These are phyloP conservation scores for Saccopteryx bilineata DNA, from an alignment of 2,113 vertebrate genomes.

Conservation along the genomic window DNA sequence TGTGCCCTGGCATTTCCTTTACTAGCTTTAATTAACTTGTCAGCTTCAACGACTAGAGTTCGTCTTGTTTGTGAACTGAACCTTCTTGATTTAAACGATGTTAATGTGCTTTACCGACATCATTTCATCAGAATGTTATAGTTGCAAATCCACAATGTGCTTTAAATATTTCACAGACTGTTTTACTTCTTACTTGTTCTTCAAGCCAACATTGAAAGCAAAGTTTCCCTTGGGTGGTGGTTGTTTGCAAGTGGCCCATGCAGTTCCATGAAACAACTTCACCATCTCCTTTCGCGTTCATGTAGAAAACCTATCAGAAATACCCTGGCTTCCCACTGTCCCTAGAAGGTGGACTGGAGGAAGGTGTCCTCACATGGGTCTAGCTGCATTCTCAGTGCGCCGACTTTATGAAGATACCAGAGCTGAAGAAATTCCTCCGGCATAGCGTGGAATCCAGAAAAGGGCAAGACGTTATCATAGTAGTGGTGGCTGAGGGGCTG, in stretches of 20 bases:
- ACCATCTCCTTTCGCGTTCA: slow-evolving; percentile 71
- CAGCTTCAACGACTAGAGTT: neutral
- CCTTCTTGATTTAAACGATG: neutral
- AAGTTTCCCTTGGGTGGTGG: neutral
- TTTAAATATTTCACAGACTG: slow-evolving; percentile 58
- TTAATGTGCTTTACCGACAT: neutral
- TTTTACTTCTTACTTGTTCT: slow-evolving; percentile 70
- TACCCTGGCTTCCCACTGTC: neutral
- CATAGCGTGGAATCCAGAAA: slow-evolving; percentile 96
- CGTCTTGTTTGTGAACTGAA: neutral
- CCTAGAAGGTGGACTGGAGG: slow-evolving; percentile 76
- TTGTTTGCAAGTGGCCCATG: slow-evolving; percentile 55
- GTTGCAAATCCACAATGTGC: slow-evolving; percentile 26
- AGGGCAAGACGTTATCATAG: slow-evolving; percentile 96
- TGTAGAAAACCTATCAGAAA: slow-evolving; percentile 78
- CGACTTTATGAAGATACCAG: slow-evolving; percentile 97
- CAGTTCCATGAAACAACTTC: slow-evolving; percentile 70
- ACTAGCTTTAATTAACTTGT: neutral
- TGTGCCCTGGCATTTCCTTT: slow-evolving; percentile 5
- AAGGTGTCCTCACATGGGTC: slow-evolving; percentile 88
- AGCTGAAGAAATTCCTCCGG: slow-evolving; percentile 98
- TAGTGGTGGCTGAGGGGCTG: slow-evolving; percentile 97
- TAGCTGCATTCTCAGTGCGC: slow-evolving; percentile 92
- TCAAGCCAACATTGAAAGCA: slow-evolving; percentile 42
- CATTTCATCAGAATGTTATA: neutral